Evolutionary conservation across 2,888 invertebrate genomes (phyloP).

Genomic region (Sphaerophoria taeniata): DNA sequence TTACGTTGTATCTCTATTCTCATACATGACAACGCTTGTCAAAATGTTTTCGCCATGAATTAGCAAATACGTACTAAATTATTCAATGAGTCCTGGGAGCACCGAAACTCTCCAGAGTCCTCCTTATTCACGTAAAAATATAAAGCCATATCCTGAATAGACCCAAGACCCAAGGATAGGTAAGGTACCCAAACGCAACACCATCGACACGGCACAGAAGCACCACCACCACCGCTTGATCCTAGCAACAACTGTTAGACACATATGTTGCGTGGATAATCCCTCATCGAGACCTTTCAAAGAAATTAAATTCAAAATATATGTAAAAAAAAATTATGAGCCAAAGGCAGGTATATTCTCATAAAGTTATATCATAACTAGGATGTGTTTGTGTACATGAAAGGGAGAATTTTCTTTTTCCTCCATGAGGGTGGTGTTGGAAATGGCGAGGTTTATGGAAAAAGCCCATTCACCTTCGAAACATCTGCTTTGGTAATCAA

Average conservation of each 20-base stretch:
- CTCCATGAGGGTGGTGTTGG: too few species aligned
- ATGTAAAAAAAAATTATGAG: constrained; percentile 20
- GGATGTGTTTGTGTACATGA: neutral
- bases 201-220: neutral
- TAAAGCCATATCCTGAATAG: constrained; percentile 9
- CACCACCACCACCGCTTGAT: neutral
- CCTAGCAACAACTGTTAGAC: constrained; percentile 30
- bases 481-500: constrained; percentile 65
- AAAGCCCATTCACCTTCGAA: constrained; percentile 31
- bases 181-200: neutral
- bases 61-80: constrained; percentile 70
- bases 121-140: constrained; percentile 25
- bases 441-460: neutral
- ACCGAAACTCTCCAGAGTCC: constrained; percentile 55
- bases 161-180: neutral
- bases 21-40: constrained; percentile 72
- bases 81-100: constrained; percentile 63
- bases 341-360: constrained; percentile 6
- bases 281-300: constrained; percentile 41
- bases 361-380: constrained; percentile 4
- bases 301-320: constrained; percentile 53
- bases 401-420: constrained; percentile 38
- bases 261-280: constrained; percentile 56
- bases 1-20: constrained; percentile 58
- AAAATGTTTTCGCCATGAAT: constrained; percentile 73